Percentiles rank a stretch among this genome's conserved stretches.
These are phyloP conservation scores for Eriocheir sinensis DNA, from an alignment of 1,140 invertebrate genomes.

Conservation along the genomic window DNA sequence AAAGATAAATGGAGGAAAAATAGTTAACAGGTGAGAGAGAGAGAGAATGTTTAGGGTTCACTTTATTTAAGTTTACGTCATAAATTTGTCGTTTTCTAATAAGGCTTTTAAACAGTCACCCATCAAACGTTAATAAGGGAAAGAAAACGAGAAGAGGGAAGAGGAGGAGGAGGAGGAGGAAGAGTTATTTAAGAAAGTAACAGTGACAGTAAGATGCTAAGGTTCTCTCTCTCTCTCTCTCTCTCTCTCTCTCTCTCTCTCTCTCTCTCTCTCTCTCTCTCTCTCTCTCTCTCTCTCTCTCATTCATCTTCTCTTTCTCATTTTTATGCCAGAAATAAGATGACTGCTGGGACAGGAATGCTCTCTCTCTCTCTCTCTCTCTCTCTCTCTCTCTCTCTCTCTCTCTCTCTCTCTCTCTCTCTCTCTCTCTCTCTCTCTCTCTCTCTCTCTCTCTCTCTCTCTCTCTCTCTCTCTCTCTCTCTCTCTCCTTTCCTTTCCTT, in stretches of 20 bases:
- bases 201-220: too few relatives aligned
- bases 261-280: background rate
- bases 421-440: background rate
- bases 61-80: background rate
- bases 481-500: background rate
- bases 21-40: too few relatives aligned
- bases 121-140: too few relatives aligned
- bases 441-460: background rate
- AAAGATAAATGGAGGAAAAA: too few relatives aligned
- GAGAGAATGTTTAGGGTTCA: background rate
- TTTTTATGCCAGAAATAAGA: too few relatives aligned
- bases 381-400: background rate
- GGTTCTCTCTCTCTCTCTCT: background rate
- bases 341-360: too few relatives aligned
- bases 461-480: background rate
- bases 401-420: background rate
- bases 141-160: too few relatives aligned
- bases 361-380: background rate
- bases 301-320: too few relatives aligned
- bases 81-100: too few relatives aligned
- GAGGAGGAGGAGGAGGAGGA: too few relatives aligned
- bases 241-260: background rate
- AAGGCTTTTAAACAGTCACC: too few relatives aligned
- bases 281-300: background rate
- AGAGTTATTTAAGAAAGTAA: too few relatives aligned